phyloP scores from a whole-genome alignment of 1,140 invertebrate species.

The Drosophila elegans region DNA sequence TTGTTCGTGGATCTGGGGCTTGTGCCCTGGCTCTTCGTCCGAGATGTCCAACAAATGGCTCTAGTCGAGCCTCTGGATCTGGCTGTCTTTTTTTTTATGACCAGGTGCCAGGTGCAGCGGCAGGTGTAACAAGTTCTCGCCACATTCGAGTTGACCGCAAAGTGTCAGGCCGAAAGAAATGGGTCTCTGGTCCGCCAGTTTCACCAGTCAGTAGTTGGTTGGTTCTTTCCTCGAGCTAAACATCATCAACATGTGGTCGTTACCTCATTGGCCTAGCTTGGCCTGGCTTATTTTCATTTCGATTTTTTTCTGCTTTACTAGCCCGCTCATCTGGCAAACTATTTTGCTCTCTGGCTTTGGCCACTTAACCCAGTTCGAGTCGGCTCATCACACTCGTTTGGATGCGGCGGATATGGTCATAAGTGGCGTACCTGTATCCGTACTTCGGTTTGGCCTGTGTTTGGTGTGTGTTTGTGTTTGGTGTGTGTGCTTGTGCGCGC shows the following conservation, averaged over 20 bases:
- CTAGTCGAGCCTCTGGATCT: constrained; percentile 14
- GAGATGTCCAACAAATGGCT: constrained; percentile 62
- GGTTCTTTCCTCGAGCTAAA: constrained; percentile 32
- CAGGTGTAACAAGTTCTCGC: constrained; percentile 82
- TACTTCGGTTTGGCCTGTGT: not conserved
- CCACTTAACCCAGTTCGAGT: constrained; percentile 77
- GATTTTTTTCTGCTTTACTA: constrained; percentile 44
- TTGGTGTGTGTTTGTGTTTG: not conserved
- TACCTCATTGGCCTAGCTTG: constrained; percentile 59
- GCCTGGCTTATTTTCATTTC: constrained; percentile 70
- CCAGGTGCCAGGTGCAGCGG: constrained; percentile 29
- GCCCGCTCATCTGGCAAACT: constrained; percentile 57
- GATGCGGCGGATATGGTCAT: constrained; percentile 59
- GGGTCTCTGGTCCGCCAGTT: constrained; percentile 63
- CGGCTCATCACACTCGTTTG: constrained; percentile 54
- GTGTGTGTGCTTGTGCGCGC: not conserved
- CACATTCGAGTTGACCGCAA: constrained; percentile 67
- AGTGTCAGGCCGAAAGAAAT: constrained; percentile 72
- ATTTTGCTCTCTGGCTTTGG: constrained; percentile 62
- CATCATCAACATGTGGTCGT: constrained; percentile 70
- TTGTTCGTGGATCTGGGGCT: constrained; percentile 40
- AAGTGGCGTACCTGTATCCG: constrained; percentile 25
- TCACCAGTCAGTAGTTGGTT: constrained; percentile 41
- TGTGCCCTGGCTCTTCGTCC: constrained; percentile 4
- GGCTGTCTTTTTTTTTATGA: not conserved